Conservation (phyloP, 2,888 invertebrate genomes). For the Operophtera brumata region DNA sequence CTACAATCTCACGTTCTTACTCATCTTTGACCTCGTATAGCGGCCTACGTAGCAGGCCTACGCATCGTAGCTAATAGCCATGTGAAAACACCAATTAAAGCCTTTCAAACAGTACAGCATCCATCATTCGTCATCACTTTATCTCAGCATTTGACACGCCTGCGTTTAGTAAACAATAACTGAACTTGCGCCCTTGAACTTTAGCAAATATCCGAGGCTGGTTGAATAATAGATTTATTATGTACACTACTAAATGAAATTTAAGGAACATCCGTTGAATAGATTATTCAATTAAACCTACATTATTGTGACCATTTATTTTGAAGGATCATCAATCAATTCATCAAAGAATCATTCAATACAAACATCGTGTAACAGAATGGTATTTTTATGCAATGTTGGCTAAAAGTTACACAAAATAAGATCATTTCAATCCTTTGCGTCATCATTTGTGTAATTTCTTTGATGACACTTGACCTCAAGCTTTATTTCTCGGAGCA, state of each 20-base stretch:
- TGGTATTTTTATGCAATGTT: not conserved
- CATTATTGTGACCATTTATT: constrained; percentile 29
- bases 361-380: constrained; percentile 5
- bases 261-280: constrained; percentile 49
- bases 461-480: constrained; percentile 37
- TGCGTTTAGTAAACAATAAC: constrained; percentile 59
- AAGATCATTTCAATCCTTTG: constrained; percentile 10
- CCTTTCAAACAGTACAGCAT: constrained; percentile 43
- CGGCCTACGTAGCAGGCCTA: constrained; percentile 35
- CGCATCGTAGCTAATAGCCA: constrained; percentile 37
- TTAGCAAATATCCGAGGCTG: constrained; percentile 54
- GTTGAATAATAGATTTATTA: constrained; percentile 50
- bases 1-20: constrained; percentile 7
- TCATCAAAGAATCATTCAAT: constrained; percentile 1
- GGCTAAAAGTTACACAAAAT: constrained; percentile 3
- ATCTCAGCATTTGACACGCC: constrained; percentile 18
- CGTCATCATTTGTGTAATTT: constrained; percentile 8
- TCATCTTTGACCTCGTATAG: constrained; percentile 40
- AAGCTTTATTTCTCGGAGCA: constrained; percentile 34
- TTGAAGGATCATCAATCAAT: constrained; percentile 17
- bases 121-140: constrained; percentile 31
- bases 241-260: constrained; percentile 42
- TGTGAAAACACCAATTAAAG: constrained; percentile 48
- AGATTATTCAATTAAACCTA: constrained; percentile 32
- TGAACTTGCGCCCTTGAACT: constrained; percentile 62